These are phyloP conservation scores for Poecilia picta DNA, from an alignment of 2,797 vertebrate species.

Conservation along the genomic window DNA sequence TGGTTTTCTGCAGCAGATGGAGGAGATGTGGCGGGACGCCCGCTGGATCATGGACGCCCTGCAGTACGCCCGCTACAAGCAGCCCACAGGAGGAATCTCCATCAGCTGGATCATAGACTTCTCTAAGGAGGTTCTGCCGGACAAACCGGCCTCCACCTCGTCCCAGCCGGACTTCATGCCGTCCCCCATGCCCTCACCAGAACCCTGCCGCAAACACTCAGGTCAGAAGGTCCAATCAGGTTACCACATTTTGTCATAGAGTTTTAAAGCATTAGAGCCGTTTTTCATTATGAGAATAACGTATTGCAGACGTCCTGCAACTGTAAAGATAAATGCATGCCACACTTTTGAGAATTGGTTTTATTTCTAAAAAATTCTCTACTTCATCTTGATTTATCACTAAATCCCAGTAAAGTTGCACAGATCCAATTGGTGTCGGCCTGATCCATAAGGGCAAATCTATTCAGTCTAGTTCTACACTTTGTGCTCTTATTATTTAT, in stretches of 20 bases:
- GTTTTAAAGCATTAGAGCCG: too few relatives aligned
- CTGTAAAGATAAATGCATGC: neutral
- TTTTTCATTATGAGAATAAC: too few relatives aligned
- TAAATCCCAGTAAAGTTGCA: neutral
- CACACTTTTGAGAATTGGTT: neutral
- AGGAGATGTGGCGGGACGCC: constrained; percentile 92
- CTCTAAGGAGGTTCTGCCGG: constrained; percentile 70
- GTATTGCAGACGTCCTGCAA: too few relatives aligned
- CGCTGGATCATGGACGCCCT: constrained; percentile 93
- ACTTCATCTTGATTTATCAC: neutral
- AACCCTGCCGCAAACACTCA: constrained; percentile 81
- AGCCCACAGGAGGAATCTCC: constrained; percentile 85
- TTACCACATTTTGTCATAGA: neutral
- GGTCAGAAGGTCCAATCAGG: too few relatives aligned
- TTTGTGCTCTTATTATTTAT: too few relatives aligned
- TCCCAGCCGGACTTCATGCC: constrained; percentile 88
- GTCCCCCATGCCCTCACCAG: constrained; percentile 86
- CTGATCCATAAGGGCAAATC: too few relatives aligned
- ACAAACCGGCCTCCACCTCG: constrained; percentile 80
- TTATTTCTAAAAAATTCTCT: neutral
- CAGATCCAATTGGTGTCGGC: too few relatives aligned
- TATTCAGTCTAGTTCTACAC: too few relatives aligned
- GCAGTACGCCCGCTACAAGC: constrained; percentile 92
- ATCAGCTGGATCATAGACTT: constrained; percentile 86
- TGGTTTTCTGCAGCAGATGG: constrained; percentile 86